Evolutionary conservation across 2,888 invertebrate species (phyloP).

Genomic region (Heliconius charithonia): DNA sequence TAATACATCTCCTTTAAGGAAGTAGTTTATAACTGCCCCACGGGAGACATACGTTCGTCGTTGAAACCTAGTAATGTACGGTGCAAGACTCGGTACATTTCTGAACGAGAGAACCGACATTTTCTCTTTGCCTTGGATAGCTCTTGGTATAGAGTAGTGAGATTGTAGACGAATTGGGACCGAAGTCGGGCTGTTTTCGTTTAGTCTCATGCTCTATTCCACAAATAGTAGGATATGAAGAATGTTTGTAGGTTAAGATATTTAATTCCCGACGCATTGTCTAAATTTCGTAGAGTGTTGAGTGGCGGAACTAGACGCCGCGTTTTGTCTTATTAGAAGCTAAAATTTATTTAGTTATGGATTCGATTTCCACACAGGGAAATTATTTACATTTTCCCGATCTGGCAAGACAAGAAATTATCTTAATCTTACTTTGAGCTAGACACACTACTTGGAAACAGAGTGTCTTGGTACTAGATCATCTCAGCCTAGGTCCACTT

Average conservation of each 20-base stretch:
- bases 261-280: background rate
- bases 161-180: background rate
- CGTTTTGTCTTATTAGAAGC: background rate
- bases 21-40: conserved; percentile 16
- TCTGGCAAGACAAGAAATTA: too few species aligned
- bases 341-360: background rate
- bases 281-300: background rate
- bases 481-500: too few species aligned
- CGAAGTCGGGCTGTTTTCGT: background rate
- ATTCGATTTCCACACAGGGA: background rate
- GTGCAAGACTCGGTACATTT: conserved; percentile 33
- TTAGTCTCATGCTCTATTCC: background rate
- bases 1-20: conserved; percentile 25
- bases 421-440: too few species aligned
- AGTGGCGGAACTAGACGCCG: background rate
- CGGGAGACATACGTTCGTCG: conserved; percentile 34
- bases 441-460: too few species aligned
- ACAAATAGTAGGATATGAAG: background rate
- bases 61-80: conserved; percentile 34
- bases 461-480: too few species aligned
- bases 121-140: conserved; percentile 24
- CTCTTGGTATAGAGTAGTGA: conserved; percentile 25
- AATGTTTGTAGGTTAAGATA: background rate
- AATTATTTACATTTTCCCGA: too few species aligned
- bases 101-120: conserved; percentile 25